Conservation (phyloP, 1,140 invertebrate genomes). For the Dufourea novaeangliae region DNA sequence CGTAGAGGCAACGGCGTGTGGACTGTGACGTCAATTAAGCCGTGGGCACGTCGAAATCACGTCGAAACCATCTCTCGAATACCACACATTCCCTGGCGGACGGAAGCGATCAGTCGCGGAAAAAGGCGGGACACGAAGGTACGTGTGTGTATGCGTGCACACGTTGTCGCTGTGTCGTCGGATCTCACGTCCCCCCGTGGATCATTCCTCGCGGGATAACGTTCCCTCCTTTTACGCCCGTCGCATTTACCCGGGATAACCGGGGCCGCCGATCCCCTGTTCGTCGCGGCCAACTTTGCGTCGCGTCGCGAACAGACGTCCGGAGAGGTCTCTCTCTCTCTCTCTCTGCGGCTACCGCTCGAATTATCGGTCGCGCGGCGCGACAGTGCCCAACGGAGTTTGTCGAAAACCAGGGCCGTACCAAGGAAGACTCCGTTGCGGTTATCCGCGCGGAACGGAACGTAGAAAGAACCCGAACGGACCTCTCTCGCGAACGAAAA, state of each 20-base stretch:
- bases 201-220: conserved; percentile 24
- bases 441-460: background rate
- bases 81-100: background rate
- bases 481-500: background rate
- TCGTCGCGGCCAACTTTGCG: conserved; percentile 59
- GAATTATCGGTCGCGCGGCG: conserved; percentile 67
- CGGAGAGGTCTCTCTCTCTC: too few species aligned
- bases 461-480: background rate
- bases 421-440: too few species aligned
- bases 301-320: conserved; percentile 63
- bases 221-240: conserved; percentile 4
- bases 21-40: too few species aligned
- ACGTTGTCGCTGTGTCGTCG: too few species aligned
- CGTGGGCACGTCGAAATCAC: background rate
- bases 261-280: conserved; percentile 55
- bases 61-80: background rate
- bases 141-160: too few species aligned
- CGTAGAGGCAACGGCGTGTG: too few species aligned
- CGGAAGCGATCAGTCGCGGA: background rate
- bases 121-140: conserved; percentile 11
- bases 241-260: conserved; percentile 56
- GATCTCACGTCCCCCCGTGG: conserved; percentile 41
- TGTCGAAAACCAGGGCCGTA: conserved; percentile 67
- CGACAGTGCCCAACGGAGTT: conserved; percentile 63
- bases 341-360: too few species aligned